These are phyloP conservation scores for Chymomyza procnemis DNA, from an alignment of 2,888 invertebrate genomes.

Conservation along the genomic window DNA sequence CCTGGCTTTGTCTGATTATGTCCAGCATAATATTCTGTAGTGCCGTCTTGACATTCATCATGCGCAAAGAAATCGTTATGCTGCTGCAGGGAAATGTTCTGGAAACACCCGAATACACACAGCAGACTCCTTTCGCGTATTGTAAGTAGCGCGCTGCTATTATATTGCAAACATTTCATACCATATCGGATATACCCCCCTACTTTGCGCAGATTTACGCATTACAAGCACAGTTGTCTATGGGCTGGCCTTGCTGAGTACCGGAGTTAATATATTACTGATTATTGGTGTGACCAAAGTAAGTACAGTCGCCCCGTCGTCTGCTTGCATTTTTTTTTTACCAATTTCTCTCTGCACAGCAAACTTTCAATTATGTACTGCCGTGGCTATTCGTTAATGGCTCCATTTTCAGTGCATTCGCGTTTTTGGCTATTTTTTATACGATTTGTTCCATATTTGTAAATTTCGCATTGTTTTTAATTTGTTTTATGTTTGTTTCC, in stretches of 20 bases:
- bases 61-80: conserved; percentile 10
- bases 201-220: conserved; percentile 7
- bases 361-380: conserved; percentile 12
- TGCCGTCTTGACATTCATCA: conserved; percentile 18
- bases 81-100: conserved; percentile 1
- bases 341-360: not conserved
- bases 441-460: conserved; percentile 12
- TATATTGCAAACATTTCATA: too few species aligned
- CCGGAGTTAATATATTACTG: conserved; percentile 25
- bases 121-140: too few species aligned
- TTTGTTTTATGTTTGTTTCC: not conserved
- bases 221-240: conserved; percentile 12
- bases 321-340: not conserved
- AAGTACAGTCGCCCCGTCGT: not conserved
- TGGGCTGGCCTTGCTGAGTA: conserved; percentile 25
- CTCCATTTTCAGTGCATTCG: conserved; percentile 19
- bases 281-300: conserved; percentile 30
- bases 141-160: too few species aligned
- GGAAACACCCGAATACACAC: too few species aligned
- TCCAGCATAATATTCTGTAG: conserved; percentile 17
- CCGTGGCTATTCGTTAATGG: conserved; percentile 38
- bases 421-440: conserved; percentile 19
- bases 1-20: conserved; percentile 28
- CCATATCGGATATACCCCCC: too few species aligned
- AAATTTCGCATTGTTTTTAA: conserved; percentile 10